Evolutionary conservation across 92 coral and sea anemone genomes (phyloP).

Genomic region (Epizoanthus fatuus): DNA sequence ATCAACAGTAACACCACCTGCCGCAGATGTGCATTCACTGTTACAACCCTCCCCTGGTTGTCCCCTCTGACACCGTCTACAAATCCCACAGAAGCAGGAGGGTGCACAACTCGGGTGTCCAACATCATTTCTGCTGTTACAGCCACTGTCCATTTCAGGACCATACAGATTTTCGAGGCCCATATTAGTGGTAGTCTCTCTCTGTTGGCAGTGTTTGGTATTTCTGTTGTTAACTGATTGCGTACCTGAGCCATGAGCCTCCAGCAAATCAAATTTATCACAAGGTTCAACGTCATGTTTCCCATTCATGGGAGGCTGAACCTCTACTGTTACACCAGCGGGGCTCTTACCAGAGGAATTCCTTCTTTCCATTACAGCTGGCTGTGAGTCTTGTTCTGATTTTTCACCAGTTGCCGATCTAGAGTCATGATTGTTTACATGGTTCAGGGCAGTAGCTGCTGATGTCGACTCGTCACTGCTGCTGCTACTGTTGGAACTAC

Average conservation of each 20-base stretch:
- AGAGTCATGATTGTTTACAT: neutral
- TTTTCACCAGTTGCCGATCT: neutral
- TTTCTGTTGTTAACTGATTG: neutral
- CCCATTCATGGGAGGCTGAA: slow-evolving; percentile 2
- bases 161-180: neutral
- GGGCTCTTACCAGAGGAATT: neutral
- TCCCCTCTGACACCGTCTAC: neutral
- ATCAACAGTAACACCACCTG: neutral
- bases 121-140: too few relatives aligned
- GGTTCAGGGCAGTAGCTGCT: neutral
- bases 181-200: neutral
- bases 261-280: neutral
- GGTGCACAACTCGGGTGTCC: neutral
- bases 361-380: slow-evolving; percentile 1
- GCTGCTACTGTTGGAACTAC: neutral
- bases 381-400: slow-evolving; percentile 8
- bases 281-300: neutral
- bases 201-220: neutral
- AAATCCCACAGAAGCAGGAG: neutral
- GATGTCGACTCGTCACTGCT: slow-evolving; percentile 11
- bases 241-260: neutral
- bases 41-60: neutral
- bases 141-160: neutral
- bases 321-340: neutral
- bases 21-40: neutral